Conservation (phyloP, 2,888 invertebrate species). For the Pammene aurita region DNA sequence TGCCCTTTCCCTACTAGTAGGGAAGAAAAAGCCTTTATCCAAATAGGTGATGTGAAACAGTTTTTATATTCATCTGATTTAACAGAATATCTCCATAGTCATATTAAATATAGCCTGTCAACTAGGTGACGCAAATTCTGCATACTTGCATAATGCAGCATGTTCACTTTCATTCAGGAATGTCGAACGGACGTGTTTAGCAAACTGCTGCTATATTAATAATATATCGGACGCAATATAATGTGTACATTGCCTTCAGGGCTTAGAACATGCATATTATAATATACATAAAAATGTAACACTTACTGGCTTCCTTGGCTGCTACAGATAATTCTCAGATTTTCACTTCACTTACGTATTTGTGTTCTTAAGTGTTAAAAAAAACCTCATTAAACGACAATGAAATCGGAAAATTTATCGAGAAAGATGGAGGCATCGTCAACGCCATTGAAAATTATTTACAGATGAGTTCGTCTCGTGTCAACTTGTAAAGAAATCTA, state of each 20-base stretch:
- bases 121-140: slow-evolving; percentile 19
- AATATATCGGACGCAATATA: slow-evolving; percentile 25
- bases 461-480: no score
- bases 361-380: no score
- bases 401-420: no score
- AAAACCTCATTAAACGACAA: no score
- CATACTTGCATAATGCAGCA: slow-evolving; percentile 60
- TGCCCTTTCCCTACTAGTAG: no score
- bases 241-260: slow-evolving; percentile 7
- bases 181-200: slow-evolving; percentile 50
- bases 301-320: not conserved
- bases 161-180: slow-evolving; percentile 67
- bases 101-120: not conserved
- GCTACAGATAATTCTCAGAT: not conserved
- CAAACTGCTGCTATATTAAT: slow-evolving; percentile 29
- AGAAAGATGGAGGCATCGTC: no score
- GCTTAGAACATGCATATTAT: slow-evolving; percentile 6
- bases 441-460: no score
- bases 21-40: no score
- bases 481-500: not conserved
- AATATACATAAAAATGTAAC: slow-evolving; percentile 2
- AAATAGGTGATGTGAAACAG: no score
- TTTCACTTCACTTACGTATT: not conserved
- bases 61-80: no score
- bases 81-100: not conserved